These are phyloP conservation scores for Dromius quadrimaculatus DNA, from an alignment of 2,888 invertebrate species.

Conservation along the genomic window DNA sequence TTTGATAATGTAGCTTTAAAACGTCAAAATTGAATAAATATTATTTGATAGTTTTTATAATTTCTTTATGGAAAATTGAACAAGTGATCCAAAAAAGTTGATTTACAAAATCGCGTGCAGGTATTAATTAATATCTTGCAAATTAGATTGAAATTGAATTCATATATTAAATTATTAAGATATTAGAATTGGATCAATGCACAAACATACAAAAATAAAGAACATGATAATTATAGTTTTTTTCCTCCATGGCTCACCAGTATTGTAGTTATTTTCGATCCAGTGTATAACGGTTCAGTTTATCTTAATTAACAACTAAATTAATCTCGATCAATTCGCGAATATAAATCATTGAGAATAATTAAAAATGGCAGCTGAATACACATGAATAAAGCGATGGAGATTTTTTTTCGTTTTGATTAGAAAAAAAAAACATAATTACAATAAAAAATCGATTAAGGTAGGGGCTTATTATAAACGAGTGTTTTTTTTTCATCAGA, in stretches of 20 bases:
- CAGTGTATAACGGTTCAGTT: constrained; percentile 20
- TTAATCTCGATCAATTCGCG: constrained; percentile 40
- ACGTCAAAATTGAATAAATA: no score
- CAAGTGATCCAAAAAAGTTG: not conserved
- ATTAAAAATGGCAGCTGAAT: constrained; percentile 31
- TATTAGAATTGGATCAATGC: constrained; percentile 2
- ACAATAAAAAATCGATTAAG: no score
- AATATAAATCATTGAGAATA: constrained; percentile 43
- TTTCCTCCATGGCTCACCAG: constrained; percentile 4
- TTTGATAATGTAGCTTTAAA: no score
- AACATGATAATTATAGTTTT: constrained; percentile 13
- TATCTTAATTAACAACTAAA: constrained; percentile 48
- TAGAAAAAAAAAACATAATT: constrained; percentile 10
- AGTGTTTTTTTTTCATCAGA: no score
- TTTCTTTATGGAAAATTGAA: no score
- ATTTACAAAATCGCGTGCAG: constrained; percentile 9
- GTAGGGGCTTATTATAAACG: no score
- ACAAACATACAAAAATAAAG: not conserved
- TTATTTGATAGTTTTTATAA: no score
- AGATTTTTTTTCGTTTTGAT: constrained; percentile 12
- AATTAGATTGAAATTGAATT: not conserved
- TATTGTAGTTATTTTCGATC: constrained; percentile 11
- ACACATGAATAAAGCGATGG: not conserved
- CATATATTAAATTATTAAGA: not conserved
- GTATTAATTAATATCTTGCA: constrained; percentile 4